phyloP scores from a whole-genome alignment of 2,113 vertebrate genomes.

The Tachysurus fulvidraco region DNA sequence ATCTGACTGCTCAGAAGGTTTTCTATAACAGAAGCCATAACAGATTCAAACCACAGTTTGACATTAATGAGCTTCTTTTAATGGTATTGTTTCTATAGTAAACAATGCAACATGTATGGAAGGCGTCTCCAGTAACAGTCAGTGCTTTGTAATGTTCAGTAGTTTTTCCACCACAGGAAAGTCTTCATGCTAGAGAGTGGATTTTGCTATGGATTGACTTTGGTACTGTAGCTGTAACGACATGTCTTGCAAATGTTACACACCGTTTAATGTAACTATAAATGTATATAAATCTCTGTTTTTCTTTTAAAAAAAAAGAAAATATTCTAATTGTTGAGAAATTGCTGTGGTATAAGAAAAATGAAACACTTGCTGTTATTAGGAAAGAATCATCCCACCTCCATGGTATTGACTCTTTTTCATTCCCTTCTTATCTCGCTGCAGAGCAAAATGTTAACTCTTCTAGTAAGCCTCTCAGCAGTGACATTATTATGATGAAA shows the following conservation, averaged over 20 bases:
- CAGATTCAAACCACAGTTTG: not conserved
- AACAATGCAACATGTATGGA: not conserved
- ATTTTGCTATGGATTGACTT: not conserved
- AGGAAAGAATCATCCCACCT: not conserved
- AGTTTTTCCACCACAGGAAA: not conserved
- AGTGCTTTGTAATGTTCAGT: not conserved
- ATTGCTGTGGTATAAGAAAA: not conserved
- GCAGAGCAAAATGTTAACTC: not conserved
- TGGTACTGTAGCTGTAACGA: not conserved
- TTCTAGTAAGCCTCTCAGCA: not conserved
- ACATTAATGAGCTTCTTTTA: not conserved
- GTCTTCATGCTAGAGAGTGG: not conserved
- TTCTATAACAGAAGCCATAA: not conserved
- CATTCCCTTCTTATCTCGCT: not conserved
- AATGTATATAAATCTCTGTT: not conserved
- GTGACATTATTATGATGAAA: conserved; percentile 30
- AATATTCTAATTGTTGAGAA: not conserved
- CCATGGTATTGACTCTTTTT: not conserved
- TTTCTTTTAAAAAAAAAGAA: not conserved
- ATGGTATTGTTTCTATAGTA: not conserved
- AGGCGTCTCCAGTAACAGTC: not conserved
- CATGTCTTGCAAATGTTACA: not conserved
- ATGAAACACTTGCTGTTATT: not conserved
- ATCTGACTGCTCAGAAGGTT: not conserved
- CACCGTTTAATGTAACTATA: not conserved